Evolutionary conservation across 2,113 vertebrate species (phyloP).

Genomic region (Crotalus helleri): DNA sequence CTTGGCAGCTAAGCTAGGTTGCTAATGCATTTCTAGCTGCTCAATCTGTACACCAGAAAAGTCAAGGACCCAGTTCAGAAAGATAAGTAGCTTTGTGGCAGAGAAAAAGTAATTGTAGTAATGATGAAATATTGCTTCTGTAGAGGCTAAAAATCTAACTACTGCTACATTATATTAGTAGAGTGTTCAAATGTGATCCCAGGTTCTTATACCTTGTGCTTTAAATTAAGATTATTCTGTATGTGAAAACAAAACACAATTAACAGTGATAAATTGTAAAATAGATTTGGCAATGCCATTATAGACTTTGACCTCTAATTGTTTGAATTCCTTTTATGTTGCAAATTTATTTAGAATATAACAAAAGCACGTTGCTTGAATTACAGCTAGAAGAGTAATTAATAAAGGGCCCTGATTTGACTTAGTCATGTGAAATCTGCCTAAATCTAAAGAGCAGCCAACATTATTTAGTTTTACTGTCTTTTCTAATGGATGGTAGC

Average conservation of each 20-base stretch:
- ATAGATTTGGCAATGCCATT: background rate
- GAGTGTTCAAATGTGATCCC: background rate
- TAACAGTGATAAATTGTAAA: background rate
- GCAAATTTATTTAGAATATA: background rate
- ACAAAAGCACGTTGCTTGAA: no score
- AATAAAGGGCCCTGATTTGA: background rate
- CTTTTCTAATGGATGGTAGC: background rate
- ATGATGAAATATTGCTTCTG: background rate
- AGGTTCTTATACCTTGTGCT: background rate
- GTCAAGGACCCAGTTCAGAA: background rate
- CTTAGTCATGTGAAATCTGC: background rate
- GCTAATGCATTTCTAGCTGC: background rate
- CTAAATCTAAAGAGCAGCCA: background rate
- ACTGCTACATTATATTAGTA: background rate
- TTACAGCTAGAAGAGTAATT: no score
- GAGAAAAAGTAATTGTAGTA: background rate
- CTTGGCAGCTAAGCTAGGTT: background rate
- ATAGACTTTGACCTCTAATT: background rate
- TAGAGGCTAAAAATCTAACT: background rate
- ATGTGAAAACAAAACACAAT: background rate
- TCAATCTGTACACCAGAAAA: background rate
- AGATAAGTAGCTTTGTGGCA: background rate
- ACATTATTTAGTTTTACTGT: background rate
- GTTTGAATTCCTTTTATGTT: background rate
- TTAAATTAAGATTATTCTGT: background rate